Evolutionary conservation across 2,888 invertebrate genomes (phyloP).

Genomic region (Trichogramma evanescens): DNA sequence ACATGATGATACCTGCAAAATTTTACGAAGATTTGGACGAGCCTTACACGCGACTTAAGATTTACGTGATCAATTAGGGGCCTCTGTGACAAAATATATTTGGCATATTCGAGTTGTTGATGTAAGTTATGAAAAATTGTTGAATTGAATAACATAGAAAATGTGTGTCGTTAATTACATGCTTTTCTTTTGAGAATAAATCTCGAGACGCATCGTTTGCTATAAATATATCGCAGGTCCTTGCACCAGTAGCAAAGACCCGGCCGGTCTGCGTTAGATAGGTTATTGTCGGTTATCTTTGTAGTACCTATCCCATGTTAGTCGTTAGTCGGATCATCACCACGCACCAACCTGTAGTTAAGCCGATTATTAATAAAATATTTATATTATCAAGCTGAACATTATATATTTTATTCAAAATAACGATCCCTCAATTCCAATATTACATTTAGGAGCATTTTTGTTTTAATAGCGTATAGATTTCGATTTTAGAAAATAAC

Average conservation of each 20-base stretch:
- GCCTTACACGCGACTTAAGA: slow-evolving; percentile 7
- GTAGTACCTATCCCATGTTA: slow-evolving; percentile 41
- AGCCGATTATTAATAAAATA: slow-evolving; percentile 34
- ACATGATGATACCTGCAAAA: slow-evolving; percentile 15
- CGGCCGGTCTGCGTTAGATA: slow-evolving; percentile 38
- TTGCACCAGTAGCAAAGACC: slow-evolving; percentile 29
- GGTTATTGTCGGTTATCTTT: slow-evolving; percentile 40
- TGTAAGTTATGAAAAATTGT: not conserved
- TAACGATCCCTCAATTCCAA: slow-evolving; percentile 20
- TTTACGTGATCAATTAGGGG: slow-evolving; percentile 13
- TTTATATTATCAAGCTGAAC: slow-evolving; percentile 8
- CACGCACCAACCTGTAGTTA: slow-evolving; percentile 41
- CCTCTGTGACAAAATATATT: slow-evolving; percentile 22
- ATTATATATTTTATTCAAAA: slow-evolving; percentile 20
- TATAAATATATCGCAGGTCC: slow-evolving; percentile 14
- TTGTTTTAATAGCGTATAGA: too few species aligned
- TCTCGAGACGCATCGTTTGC: slow-evolving; percentile 15
- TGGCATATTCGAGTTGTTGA: slow-evolving; percentile 18
- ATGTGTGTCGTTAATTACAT: slow-evolving; percentile 13
- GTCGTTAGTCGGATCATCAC: slow-evolving; percentile 40
- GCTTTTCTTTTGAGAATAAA: slow-evolving; percentile 17
- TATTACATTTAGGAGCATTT: not conserved
- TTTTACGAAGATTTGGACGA: slow-evolving; percentile 3
- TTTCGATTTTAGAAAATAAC: too few species aligned
- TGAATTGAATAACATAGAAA: slow-evolving; percentile 13